Conservation (phyloP, 2,113 vertebrate species). For the Dicrurus megarhynchus region DNA sequence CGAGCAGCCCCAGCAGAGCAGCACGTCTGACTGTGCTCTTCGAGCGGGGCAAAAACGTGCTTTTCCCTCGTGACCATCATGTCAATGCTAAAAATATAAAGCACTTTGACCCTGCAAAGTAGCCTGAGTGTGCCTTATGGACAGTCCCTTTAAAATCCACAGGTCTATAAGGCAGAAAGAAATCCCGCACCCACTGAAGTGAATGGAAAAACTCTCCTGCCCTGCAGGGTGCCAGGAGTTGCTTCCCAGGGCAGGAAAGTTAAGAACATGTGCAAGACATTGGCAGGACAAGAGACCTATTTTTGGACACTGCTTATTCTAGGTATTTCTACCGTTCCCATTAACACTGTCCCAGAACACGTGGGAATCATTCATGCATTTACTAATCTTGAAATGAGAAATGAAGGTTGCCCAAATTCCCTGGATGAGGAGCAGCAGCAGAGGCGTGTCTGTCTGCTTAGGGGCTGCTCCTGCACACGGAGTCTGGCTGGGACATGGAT, state of each 20-base stretch:
- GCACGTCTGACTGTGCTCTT: neutral
- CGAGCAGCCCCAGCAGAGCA: neutral
- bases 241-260: conserved; percentile 13
- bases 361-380: neutral
- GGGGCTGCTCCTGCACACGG: rapidly evolving
- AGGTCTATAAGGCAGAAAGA: neutral
- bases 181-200: neutral
- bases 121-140: neutral
- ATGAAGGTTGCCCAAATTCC: neutral
- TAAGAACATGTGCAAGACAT: conserved; percentile 10
- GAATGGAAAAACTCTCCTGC: conserved; percentile 40
- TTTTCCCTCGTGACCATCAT: neutral
- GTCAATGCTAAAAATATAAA: conserved; percentile 18
- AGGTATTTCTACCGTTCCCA: neutral
- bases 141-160: neutral
- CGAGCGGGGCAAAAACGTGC: neutral
- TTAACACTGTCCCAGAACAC: neutral
- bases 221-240: neutral
- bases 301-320: neutral
- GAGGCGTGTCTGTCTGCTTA: rapidly evolving
- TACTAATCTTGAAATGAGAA: neutral
- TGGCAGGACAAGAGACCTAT: conserved; percentile 15
- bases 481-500: rapidly evolving
- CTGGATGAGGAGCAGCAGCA: neutral
- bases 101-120: neutral